Evolutionary conservation across 1,140 invertebrate species (phyloP).

Genomic region (Dermatophagoides farinae): DNA sequence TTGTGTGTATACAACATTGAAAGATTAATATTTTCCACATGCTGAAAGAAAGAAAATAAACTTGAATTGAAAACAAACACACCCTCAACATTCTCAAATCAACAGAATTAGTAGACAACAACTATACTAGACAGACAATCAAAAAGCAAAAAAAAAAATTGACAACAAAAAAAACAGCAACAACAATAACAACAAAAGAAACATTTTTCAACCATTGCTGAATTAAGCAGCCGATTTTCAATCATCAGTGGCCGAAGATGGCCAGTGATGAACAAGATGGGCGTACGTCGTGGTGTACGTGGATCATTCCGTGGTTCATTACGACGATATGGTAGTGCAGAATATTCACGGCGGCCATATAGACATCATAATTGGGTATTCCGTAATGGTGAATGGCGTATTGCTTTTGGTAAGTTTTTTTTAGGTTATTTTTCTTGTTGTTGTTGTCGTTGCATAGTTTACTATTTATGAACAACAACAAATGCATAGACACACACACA

Average conservation of each 20-base stretch:
- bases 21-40: too few species aligned
- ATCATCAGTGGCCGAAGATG: conserved; percentile 8
- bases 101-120: too few species aligned
- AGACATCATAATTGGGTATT: conserved; percentile 21
- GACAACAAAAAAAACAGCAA: neutral
- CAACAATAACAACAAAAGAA: neutral
- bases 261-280: conserved; percentile 17
- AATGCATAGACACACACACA: neutral
- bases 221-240: conserved; percentile 10
- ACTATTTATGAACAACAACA: too few species aligned
- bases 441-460: too few species aligned
- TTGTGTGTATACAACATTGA: too few species aligned
- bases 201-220: neutral
- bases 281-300: conserved; percentile 20
- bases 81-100: too few species aligned
- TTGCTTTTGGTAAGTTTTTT: conserved; percentile 21
- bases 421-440: neutral
- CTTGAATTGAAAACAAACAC: too few species aligned
- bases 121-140: too few species aligned
- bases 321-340: conserved; percentile 19
- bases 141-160: too few species aligned
- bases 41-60: too few species aligned
- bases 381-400: conserved; percentile 21
- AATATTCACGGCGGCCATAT: conserved; percentile 19
- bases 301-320: conserved; percentile 21